Evolutionary conservation across 1,140 invertebrate genomes (phyloP).

Genomic region (Nephotettix cincticeps): DNA sequence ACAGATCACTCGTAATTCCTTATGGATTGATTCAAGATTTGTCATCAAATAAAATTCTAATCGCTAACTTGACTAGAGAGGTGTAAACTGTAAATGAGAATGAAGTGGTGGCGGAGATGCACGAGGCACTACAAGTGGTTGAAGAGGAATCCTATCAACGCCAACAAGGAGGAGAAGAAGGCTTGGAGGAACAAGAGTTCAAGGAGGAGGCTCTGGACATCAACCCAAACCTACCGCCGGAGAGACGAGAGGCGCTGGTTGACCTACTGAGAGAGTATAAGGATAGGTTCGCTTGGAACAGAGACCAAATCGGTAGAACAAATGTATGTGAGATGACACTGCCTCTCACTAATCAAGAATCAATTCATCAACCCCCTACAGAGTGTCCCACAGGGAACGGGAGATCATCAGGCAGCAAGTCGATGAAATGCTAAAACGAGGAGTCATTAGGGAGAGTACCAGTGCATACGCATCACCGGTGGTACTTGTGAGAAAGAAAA

Average conservation of each 20-base stretch:
- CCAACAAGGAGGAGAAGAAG: too few species aligned
- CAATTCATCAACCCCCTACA: slow-evolving; percentile 15
- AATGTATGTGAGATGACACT: background rate
- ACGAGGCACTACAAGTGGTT: background rate
- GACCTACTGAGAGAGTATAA: background rate
- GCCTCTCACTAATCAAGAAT: background rate
- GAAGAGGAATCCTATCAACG: background rate
- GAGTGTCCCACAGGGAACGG: background rate
- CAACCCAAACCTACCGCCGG: background rate
- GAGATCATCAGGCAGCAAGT: slow-evolving; percentile 33
- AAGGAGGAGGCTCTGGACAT: background rate
- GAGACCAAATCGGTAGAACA: background rate
- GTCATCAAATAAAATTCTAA: background rate
- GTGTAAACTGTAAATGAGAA: background rate
- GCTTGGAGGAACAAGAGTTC: too few species aligned
- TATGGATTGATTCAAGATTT: background rate
- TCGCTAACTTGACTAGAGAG: background rate
- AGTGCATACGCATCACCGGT: slow-evolving; percentile 51
- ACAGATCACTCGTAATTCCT: background rate
- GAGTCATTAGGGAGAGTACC: slow-evolving; percentile 47
- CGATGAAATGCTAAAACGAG: slow-evolving; percentile 41
- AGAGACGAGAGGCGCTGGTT: background rate
- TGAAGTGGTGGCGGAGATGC: background rate
- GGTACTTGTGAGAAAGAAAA: slow-evolving; percentile 54
- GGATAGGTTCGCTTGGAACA: slow-evolving; percentile 12